Evolutionary conservation across 2,113 vertebrate species (phyloP).

Genomic region (Solea senegalensis): DNA sequence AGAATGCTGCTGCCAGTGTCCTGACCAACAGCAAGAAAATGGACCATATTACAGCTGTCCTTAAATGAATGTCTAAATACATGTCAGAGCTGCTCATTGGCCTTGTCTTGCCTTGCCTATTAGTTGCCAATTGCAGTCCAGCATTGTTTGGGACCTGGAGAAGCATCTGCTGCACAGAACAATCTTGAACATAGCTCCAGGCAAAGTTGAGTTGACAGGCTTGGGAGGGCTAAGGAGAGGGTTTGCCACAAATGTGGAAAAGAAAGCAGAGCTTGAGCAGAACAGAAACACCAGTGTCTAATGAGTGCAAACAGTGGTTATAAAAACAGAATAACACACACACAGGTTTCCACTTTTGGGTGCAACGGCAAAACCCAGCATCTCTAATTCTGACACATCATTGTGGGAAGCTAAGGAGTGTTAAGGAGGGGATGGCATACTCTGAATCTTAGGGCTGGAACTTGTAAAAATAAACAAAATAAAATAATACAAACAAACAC

Average conservation of each 20-base stretch:
- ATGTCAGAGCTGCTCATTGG: too few relatives aligned
- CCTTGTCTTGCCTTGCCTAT: too few relatives aligned
- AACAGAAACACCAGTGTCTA: slow-evolving; percentile 48
- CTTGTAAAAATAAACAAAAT: slow-evolving; percentile 41
- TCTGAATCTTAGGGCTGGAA: slow-evolving; percentile 39
- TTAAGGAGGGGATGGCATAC: slow-evolving; percentile 40
- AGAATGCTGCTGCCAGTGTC: too few relatives aligned
- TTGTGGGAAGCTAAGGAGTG: slow-evolving; percentile 28
- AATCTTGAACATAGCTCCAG: slow-evolving; percentile 22
- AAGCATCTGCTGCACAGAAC: slow-evolving; percentile 49
- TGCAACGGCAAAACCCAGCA: slow-evolving; percentile 36
- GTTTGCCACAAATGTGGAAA: slow-evolving; percentile 58
- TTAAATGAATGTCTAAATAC: too few relatives aligned
- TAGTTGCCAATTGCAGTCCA: slow-evolving; percentile 10
- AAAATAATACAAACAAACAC: slow-evolving; percentile 68
- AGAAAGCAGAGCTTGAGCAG: slow-evolving; percentile 29
- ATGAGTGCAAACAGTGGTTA: slow-evolving; percentile 10
- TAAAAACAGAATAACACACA: slow-evolving; percentile 23
- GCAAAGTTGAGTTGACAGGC: slow-evolving; percentile 27
- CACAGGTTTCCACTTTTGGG: slow-evolving; percentile 34
- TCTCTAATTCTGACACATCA: slow-evolving; percentile 31
- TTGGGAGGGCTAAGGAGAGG: slow-evolving; percentile 26
- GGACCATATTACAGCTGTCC: too few relatives aligned
- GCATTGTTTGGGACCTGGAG: slow-evolving; percentile 32
- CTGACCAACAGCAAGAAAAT: too few relatives aligned